phyloP scores from a whole-genome alignment of 2,113 vertebrate genomes.

The Gobio gobio region DNA sequence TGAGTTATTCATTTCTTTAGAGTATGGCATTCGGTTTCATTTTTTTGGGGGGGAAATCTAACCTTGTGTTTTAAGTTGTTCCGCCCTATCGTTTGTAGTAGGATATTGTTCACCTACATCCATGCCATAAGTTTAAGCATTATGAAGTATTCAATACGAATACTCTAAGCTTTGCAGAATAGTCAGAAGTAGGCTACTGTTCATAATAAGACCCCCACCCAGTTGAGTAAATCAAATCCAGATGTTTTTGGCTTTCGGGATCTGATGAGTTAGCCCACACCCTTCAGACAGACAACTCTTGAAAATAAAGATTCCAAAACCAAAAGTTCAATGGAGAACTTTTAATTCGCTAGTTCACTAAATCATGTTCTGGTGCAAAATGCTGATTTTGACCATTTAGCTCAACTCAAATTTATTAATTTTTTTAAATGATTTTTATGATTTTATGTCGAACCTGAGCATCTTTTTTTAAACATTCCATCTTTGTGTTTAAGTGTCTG shows the following conservation, averaged over 20 bases:
- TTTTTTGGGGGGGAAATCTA: background rate
- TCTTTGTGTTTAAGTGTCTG: background rate
- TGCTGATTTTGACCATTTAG: no score
- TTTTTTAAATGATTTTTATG: background rate
- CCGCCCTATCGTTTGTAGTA: background rate
- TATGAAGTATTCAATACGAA: background rate
- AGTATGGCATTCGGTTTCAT: background rate
- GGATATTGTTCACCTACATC: background rate
- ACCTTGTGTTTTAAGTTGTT: background rate
- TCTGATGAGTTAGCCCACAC: background rate
- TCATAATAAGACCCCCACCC: conserved; percentile 33
- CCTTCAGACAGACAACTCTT: conserved; percentile 17
- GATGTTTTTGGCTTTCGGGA: conserved; percentile 51
- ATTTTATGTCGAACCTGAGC: background rate
- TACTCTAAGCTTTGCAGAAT: background rate
- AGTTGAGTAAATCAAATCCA: conserved; percentile 56
- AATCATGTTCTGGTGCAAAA: background rate
- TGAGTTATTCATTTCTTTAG: background rate
- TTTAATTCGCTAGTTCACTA: background rate
- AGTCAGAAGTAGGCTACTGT: background rate
- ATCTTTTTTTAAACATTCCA: background rate
- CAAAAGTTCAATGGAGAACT: background rate
- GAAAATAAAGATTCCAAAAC: background rate
- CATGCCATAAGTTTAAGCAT: background rate
- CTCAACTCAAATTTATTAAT: background rate